A percentile compares a stretch with the other conserved stretches of the same genome.
phyloP scores from a whole-genome alignment of 2,113 vertebrate genomes.

The Neodontobutis hainanensis region DNA sequence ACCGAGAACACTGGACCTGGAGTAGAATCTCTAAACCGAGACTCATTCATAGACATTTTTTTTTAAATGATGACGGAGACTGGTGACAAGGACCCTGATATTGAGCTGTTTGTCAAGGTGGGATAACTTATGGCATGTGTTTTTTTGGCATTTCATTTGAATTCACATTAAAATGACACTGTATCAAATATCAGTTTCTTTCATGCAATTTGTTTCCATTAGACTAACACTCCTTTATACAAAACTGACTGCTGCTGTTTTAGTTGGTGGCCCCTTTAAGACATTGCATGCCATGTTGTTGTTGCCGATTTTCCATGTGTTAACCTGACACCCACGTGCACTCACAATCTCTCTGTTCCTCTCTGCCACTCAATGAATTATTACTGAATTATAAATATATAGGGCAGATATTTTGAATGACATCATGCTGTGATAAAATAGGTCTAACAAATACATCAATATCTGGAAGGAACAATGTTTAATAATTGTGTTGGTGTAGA shows the following conservation, averaged over 20 bases:
- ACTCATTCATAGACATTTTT: constrained; percentile 1
- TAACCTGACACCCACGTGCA: constrained; percentile 72
- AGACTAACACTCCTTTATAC: not conserved
- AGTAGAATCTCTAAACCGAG: constrained; percentile 48
- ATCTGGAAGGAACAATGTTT: not conserved
- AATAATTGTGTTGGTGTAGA: not conserved
- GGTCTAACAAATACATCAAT: not conserved
- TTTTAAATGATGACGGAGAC: constrained; percentile 64
- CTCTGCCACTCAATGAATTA: constrained; percentile 64
- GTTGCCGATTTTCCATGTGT: constrained; percentile 69
- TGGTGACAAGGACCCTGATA: constrained; percentile 74
- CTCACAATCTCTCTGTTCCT: constrained; percentile 63
- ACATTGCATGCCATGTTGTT: constrained; percentile 58
- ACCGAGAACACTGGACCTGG: constrained; percentile 38
- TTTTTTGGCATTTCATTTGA: not conserved
- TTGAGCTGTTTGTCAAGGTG: constrained; percentile 77
- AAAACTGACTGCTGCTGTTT: not conserved
- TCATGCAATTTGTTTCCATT: not conserved
- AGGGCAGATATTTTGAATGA: constrained; percentile 32
- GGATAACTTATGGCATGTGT: constrained; percentile 19
- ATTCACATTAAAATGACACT: constrained; percentile 1
- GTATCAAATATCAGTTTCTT: not conserved
- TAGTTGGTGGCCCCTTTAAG: constrained; percentile 37
- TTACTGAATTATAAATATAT: constrained; percentile 52
- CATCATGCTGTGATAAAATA: not conserved